Percentiles rank a stretch among this genome's conserved stretches.
These are phyloP conservation scores for Helostoma temminkii DNA, from an alignment of 2,797 vertebrate genomes.

Conservation along the genomic window DNA sequence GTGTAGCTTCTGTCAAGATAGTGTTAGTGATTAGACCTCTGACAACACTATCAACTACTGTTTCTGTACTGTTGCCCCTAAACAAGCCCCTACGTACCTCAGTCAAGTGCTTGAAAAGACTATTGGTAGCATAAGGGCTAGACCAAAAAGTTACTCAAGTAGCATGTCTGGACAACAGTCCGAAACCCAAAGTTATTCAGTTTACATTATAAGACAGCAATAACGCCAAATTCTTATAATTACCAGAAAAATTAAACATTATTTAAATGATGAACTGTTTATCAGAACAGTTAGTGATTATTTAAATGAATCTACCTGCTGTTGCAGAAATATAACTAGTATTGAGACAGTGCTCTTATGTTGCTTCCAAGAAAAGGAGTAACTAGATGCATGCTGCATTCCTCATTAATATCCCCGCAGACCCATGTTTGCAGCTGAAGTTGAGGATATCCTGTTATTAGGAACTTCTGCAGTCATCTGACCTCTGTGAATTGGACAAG, in stretches of 20 bases:
- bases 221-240: neutral
- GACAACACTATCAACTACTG: neutral
- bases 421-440: neutral
- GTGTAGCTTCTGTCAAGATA: neutral
- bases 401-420: constrained; percentile 7
- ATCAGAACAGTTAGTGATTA: neutral
- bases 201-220: no score
- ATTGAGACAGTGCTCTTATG: neutral
- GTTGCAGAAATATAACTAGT: no score
- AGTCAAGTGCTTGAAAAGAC: neutral
- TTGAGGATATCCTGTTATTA: constrained; percentile 37
- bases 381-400: neutral
- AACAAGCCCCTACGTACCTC: neutral
- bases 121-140: neutral
- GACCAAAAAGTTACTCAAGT: neutral
- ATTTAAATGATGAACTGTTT: no score
- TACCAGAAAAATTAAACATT: neutral
- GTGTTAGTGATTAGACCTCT: neutral
- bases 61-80: neutral
- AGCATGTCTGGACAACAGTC: no score
- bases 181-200: no score
- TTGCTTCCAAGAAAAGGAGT: neutral
- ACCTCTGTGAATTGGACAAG: constrained; percentile 28
- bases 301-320: neutral
- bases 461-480: constrained; percentile 19